A percentile compares a stretch with the other conserved stretches of the same genome.
Evolutionary conservation across 2,888 invertebrate species (phyloP).

Genomic region (Leptopilina syphax): DNA sequence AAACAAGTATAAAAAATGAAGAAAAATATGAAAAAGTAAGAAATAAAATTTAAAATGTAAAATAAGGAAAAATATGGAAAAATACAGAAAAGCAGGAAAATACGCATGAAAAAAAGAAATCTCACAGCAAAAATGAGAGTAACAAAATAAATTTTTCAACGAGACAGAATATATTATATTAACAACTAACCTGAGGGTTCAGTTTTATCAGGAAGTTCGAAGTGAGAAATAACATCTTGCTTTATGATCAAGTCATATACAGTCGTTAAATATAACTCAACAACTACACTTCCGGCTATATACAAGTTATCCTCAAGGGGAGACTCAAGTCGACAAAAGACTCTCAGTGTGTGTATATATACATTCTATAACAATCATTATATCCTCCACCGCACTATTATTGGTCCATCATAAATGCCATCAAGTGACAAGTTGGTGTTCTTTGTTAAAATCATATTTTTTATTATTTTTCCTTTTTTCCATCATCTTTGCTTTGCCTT

Average conservation of each 20-base stretch:
- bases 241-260: constrained; percentile 42
- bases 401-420: neutral
- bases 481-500: neutral
- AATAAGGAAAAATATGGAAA: too few species aligned
- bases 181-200: neutral
- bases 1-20: too few species aligned
- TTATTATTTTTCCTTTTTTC: neutral
- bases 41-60: too few species aligned
- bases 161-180: neutral
- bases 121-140: too few species aligned
- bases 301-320: constrained; percentile 9
- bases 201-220: constrained; percentile 32
- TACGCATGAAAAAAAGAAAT: too few species aligned
- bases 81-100: too few species aligned
- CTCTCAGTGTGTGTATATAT: neutral
- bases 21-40: too few species aligned
- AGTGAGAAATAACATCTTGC: constrained; percentile 40
- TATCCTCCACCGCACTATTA: constrained; percentile 2
- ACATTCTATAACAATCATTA: constrained; percentile 4
- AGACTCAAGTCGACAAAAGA: neutral
- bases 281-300: constrained; percentile 38
- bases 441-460: neutral
- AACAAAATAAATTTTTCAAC: neutral
- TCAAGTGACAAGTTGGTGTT: neutral
- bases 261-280: constrained; percentile 48